A percentile compares a stretch with the other conserved stretches of the same genome.
phyloP scores from a whole-genome alignment of 2,888 invertebrate species.

The Thera obeliscata region DNA sequence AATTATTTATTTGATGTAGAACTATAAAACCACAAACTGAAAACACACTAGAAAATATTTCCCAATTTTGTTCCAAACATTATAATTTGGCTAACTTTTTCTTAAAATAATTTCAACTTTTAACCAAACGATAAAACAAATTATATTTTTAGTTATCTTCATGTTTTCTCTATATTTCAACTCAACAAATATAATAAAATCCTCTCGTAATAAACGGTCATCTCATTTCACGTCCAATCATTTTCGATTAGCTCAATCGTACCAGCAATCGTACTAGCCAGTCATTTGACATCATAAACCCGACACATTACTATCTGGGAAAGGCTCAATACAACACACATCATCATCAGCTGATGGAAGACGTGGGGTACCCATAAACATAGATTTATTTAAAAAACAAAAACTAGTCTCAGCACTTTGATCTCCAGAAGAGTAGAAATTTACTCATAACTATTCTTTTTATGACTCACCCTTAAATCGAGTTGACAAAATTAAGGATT shows the following conservation, averaged over 20 bases:
- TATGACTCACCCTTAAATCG: too few relatives aligned
- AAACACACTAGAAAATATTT: too few relatives aligned
- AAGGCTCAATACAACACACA: neutral
- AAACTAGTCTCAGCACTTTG: too few relatives aligned
- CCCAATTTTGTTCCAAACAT: neutral
- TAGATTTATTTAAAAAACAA: too few relatives aligned
- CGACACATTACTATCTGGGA: conserved; percentile 29
- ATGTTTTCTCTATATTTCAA: conserved; percentile 13
- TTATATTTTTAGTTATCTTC: neutral
- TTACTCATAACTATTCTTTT: too few relatives aligned
- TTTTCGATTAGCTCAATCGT: conserved; percentile 16
- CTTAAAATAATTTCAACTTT: neutral
- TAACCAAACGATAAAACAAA: neutral
- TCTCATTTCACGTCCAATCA: conserved; percentile 19
- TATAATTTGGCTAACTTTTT: neutral
- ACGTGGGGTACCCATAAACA: neutral
- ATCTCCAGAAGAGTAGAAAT: too few relatives aligned
- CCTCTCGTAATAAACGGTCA: conserved; percentile 12
- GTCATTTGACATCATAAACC: conserved; percentile 27
- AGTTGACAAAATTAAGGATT: too few relatives aligned
- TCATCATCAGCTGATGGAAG: conserved; percentile 7
- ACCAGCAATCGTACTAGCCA: neutral
- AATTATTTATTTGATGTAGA: too few relatives aligned
- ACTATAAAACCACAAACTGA: too few relatives aligned
- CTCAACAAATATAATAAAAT: conserved; percentile 24